These are phyloP conservation scores for Oreochromis aureus DNA, from an alignment of 2,113 vertebrate genomes.

Conservation along the genomic window DNA sequence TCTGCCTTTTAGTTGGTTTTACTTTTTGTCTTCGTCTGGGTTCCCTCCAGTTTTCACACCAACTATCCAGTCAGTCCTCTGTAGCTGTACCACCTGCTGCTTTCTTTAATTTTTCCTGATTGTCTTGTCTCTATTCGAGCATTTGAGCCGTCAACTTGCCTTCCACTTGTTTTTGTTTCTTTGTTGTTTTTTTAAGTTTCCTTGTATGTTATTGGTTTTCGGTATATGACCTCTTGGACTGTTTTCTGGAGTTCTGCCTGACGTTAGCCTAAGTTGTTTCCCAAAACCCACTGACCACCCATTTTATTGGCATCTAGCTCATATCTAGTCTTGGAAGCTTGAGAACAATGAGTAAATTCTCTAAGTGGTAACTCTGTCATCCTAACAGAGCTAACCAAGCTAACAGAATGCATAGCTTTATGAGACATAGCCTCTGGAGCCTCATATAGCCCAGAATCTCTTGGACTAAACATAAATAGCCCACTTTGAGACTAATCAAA, in stretches of 20 bases:
- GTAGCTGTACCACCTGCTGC: background rate
- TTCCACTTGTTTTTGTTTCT: background rate
- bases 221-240: background rate
- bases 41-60: background rate
- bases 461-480: background rate
- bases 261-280: background rate
- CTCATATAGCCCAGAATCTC: background rate
- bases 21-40: background rate
- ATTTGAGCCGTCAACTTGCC: background rate
- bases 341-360: background rate
- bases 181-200: background rate
- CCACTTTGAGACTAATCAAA: background rate
- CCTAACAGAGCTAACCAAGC: background rate
- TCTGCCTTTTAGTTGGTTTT: background rate
- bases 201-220: background rate
- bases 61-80: background rate
- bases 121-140: background rate
- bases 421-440: background rate
- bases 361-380: background rate
- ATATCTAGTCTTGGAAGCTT: background rate
- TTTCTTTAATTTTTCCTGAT: background rate
- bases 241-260: background rate
- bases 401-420: background rate
- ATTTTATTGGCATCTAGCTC: background rate
- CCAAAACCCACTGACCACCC: fast-evolving